Percentiles rank a stretch among this genome's conserved stretches.
Conservation (phyloP, 2,797 vertebrate species). For the Poeciliopsis paucimaculata region DNA sequence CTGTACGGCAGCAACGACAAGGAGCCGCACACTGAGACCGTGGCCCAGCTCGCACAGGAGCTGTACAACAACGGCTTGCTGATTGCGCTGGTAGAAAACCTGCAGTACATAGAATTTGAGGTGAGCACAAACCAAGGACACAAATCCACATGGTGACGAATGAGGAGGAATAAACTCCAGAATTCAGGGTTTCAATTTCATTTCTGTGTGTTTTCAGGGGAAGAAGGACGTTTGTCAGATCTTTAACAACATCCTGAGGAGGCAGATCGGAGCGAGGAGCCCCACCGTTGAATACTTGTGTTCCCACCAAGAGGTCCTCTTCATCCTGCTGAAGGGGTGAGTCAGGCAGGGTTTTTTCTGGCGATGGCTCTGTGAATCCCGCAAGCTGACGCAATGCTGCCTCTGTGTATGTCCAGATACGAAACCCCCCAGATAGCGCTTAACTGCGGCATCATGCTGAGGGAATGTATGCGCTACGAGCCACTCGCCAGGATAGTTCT, state of each 20-base stretch:
- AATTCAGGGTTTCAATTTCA: neutral
- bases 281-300: slow-evolving; percentile 96
- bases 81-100: slow-evolving; percentile 89
- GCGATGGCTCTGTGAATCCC: neutral
- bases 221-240: slow-evolving; percentile 99
- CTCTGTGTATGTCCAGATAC: slow-evolving; percentile 79
- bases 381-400: neutral
- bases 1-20: slow-evolving; percentile 94
- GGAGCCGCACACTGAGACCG: slow-evolving; percentile 92
- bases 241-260: slow-evolving; percentile 98
- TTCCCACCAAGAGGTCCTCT: slow-evolving; percentile 94
- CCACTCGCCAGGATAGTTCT: slow-evolving; percentile 93
- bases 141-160: neutral
- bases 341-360: slow-evolving; percentile 26
- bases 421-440: slow-evolving; percentile 92
- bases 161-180: neutral
- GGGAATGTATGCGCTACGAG: slow-evolving; percentile 95
- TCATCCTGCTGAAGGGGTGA: slow-evolving; percentile 94
- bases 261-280: slow-evolving; percentile 94
- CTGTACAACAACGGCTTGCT: slow-evolving; percentile 93
- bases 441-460: slow-evolving; percentile 96
- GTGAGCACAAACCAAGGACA: slow-evolving; percentile 67
- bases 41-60: slow-evolving; percentile 95
- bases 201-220: slow-evolving; percentile 78
- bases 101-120: slow-evolving; percentile 97